Evolutionary conservation across 2,888 invertebrate species (phyloP).

Genomic region (Anarsia innoxiella): DNA sequence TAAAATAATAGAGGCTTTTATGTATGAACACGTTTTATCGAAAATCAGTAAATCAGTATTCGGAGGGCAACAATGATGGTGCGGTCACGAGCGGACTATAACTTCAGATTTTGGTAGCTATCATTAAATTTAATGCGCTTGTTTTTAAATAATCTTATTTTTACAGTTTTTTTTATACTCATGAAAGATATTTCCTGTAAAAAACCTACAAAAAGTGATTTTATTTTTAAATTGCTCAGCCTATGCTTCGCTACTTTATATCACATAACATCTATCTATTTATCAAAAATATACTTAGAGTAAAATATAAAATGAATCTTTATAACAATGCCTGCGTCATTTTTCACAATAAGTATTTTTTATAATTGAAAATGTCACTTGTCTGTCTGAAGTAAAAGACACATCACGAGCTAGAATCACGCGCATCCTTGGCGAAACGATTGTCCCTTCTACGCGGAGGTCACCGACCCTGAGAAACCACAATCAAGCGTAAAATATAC

Average conservation of each 20-base stretch:
- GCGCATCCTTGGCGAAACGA: conserved; percentile 58
- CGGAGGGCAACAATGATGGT: conserved; percentile 41
- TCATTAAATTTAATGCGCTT: not conserved
- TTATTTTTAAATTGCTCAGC: too few species aligned
- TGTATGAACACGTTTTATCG: conserved; percentile 16
- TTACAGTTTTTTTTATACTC: too few species aligned
- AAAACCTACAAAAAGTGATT: too few species aligned
- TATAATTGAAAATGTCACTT: too few species aligned
- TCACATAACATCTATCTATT: too few species aligned
- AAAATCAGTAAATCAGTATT: conserved; percentile 25
- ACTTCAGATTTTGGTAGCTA: not conserved
- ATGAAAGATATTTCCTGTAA: too few species aligned
- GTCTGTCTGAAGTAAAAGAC: not conserved
- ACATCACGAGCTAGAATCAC: conserved; percentile 52
- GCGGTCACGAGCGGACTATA: not conserved
- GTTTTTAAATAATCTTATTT: not conserved
- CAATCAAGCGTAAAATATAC: too few species aligned
- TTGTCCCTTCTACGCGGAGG: conserved; percentile 56
- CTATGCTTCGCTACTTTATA: too few species aligned
- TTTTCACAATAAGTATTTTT: too few species aligned
- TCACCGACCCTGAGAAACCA: conserved; percentile 54
- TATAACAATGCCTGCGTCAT: too few species aligned
- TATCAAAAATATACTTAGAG: too few species aligned
- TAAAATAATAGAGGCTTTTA: conserved; percentile 7
- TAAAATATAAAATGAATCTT: too few species aligned